These are phyloP conservation scores for Uropsilus gracilis DNA, from an alignment of 2,113 vertebrate genomes.

Conservation along the genomic window DNA sequence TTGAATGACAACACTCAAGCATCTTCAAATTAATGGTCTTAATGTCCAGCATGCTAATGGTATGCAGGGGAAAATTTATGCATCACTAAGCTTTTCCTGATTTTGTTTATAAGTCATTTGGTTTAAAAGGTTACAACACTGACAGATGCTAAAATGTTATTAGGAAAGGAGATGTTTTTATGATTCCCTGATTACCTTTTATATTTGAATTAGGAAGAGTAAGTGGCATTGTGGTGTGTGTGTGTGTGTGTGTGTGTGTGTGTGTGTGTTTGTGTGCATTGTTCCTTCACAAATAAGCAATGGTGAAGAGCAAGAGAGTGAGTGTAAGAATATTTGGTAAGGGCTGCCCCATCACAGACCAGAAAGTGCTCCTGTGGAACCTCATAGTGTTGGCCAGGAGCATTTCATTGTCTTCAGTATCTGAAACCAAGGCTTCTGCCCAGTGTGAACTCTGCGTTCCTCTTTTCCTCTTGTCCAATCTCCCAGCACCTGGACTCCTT, in stretches of 20 bases:
- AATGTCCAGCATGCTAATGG: conserved; percentile 11
- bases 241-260: background rate
- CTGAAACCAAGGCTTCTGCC: background rate
- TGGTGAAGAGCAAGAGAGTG: background rate
- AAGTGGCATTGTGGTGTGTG: background rate
- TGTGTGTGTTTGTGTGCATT: background rate
- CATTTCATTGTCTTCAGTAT: background rate
- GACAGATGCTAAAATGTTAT: conserved; percentile 29
- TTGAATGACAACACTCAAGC: conserved; percentile 13
- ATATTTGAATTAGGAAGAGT: conserved; percentile 48
- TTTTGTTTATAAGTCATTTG: conserved; percentile 44
- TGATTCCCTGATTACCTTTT: conserved; percentile 18
- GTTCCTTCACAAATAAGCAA: background rate
- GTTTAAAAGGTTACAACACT: conserved; percentile 65
- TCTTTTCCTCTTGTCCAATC: background rate
- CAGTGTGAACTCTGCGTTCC: background rate
- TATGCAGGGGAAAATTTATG: background rate
- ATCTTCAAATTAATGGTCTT: background rate
- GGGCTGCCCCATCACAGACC: background rate
- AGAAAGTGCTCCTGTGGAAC: accelerated
- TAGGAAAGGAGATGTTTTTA: conserved; percentile 29
- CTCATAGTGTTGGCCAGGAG: background rate
- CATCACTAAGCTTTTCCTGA: conserved; percentile 23
- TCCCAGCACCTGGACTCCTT: background rate
- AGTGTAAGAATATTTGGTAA: background rate